A percentile compares a stretch with the other conserved stretches of the same genome.
Conservation (phyloP, 1,140 invertebrate species). For the Drosophila athabasca region DNA sequence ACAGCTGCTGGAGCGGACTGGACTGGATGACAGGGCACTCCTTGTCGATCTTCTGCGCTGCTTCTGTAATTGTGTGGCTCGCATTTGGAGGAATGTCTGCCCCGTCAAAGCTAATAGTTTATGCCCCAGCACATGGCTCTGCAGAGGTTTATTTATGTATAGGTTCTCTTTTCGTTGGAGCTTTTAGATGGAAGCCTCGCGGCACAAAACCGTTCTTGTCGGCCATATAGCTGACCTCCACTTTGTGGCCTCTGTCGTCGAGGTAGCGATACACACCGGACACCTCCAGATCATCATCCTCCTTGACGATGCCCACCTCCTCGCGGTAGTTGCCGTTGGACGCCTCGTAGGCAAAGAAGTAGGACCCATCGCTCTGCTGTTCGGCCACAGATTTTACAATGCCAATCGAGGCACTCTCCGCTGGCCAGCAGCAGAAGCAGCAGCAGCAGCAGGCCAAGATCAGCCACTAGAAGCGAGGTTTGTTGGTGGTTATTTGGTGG, state of each 20-base stretch:
- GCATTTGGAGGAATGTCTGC: slow-evolving; percentile 39
- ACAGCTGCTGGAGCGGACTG: slow-evolving; percentile 32
- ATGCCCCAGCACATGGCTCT: slow-evolving; percentile 20
- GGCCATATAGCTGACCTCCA: slow-evolving; percentile 87
- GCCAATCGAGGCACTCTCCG: slow-evolving; percentile 27
- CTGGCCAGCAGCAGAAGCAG: slow-evolving; percentile 10
- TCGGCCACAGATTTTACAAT: slow-evolving; percentile 64
- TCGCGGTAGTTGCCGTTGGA: slow-evolving; percentile 75
- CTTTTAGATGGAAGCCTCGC: slow-evolving; percentile 84
- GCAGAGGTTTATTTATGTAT: slow-evolving; percentile 25
- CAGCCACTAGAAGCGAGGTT: slow-evolving; percentile 13
- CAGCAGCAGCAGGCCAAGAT: slow-evolving; percentile 29
- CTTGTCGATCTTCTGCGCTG: slow-evolving; percentile 13
- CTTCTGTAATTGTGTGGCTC: slow-evolving; percentile 34
- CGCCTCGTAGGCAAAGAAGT: slow-evolving; percentile 69
- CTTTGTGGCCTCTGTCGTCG: slow-evolving; percentile 87
- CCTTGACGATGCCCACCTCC: slow-evolving; percentile 65
- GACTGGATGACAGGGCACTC: background rate
- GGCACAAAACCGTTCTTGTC: slow-evolving; percentile 89
- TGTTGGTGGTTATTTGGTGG: background rate
- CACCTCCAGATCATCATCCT: slow-evolving; percentile 62
- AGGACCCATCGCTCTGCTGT: slow-evolving; percentile 75
- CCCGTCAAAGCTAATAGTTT: slow-evolving; percentile 36
- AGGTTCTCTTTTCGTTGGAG: slow-evolving; percentile 19
- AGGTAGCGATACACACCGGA: slow-evolving; percentile 86